A percentile compares a stretch with the other conserved stretches of the same genome.
Conservation (phyloP, 2,888 invertebrate genomes). For the Steinernema carpocapsae region DNA sequence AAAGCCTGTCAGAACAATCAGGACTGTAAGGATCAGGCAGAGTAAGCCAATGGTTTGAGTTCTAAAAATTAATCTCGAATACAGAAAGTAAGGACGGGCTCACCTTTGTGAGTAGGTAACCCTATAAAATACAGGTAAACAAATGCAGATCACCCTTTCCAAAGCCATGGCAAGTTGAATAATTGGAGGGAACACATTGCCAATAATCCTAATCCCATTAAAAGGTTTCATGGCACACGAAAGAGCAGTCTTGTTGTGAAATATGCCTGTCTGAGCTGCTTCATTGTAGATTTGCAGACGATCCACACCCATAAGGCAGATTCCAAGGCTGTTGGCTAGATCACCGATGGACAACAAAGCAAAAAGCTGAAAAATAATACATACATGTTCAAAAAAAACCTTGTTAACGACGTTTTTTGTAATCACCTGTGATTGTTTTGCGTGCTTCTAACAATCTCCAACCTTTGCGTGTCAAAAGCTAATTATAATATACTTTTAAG, state of each 20-base stretch:
- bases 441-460: too few relatives aligned
- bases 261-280: not conserved
- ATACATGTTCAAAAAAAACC: too few relatives aligned
- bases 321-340: constrained; percentile 7
- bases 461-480: too few relatives aligned
- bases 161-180: not conserved
- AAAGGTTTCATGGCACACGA: not conserved
- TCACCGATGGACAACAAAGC: constrained; percentile 9
- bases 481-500: too few relatives aligned
- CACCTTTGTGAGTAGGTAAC: not conserved
- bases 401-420: too few relatives aligned
- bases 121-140: not conserved
- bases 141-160: not conserved
- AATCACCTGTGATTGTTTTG: too few relatives aligned
- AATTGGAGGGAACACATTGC: not conserved
- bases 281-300: constrained; percentile 3
- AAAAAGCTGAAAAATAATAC: constrained; percentile 3
- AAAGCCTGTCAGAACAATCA: not conserved
- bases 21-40: not conserved
- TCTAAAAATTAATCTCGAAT: too few relatives aligned
- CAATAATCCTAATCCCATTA: not conserved
- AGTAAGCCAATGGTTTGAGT: not conserved
- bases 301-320: not conserved
- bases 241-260: not conserved
- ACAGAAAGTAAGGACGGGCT: too few relatives aligned